Evolutionary conservation across 2,113 vertebrate species (phyloP), one percentile per base, ranked within the genome.

Genomic region (Ceyx melanurus): DNA sequence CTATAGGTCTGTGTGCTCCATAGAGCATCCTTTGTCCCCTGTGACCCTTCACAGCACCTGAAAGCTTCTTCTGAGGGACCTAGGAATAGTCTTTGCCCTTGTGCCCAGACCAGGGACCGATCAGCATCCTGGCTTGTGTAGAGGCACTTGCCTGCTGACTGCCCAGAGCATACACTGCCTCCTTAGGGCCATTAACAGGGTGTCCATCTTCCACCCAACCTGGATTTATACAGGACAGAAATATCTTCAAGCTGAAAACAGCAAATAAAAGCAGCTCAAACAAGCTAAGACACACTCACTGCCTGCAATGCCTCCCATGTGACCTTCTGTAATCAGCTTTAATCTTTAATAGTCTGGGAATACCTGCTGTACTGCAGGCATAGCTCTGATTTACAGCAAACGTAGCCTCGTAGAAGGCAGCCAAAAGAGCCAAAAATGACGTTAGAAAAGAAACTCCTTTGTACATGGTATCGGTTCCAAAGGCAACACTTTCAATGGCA

Each of bases 401-500:
- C 0, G 0, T 0, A 22, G 26, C 60, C 46, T 33, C 20, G 11
- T 6, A 62, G 35, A 48, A 45, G 13, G 45, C 42, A 66, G 37
- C 19, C 54, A 67, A 37, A 72, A 35, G 26, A 82, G 9, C 18
- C 37, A 54, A 4, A 67, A 62, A 10, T 3, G 4, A 17, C 15
- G 18, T 40, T 26, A n/a, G 21, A 21, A 60, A n/a, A 45, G 23
- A 65, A 77, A 62, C 10, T 64, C 29, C n/a, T 33, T 65, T 48
- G 35, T 20, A 58, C 16, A 7, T 58, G 46, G 13, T 9, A 3
- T 25, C 22, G 17, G 4, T 62, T 58, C 18, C 33, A 62, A 66
- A n/a, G 58, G 17, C 25, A 75, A 18, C 46, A 31, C 28, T 64
- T 33, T 16, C 51, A 61, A 70, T 1, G 0, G 29, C 29, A 84